Evolutionary conservation across 1,140 invertebrate species (phyloP), one percentile per base, ranked within the genome.

Genomic region (Aphaenogaster rudis): DNA sequence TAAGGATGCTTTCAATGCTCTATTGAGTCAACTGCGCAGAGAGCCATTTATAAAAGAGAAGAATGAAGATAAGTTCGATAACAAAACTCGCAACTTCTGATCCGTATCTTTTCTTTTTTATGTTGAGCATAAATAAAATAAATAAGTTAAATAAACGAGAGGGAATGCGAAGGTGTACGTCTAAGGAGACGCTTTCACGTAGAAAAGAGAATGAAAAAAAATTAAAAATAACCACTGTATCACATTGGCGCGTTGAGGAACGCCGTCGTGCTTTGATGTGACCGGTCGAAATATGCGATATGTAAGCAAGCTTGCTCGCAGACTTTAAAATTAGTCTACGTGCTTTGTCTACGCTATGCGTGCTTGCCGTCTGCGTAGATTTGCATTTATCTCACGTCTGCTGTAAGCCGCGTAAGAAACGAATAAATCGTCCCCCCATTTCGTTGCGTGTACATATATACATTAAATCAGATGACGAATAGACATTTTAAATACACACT

Each of bases 311-410:
- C 52, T 80, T 52, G 39, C 52, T 21, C 79, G 36, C 36, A 81
- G 67, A 82, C 67, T 72, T 59, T 57, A 82, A 82, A 82, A 82
- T 82, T 82, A 82, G 67, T 81, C 45, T 39, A 67, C 33, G n/a
- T 81, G 64, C 50, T 81, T 69, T 71, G 45, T 78, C 64, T 57
- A 42, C 48, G n/a, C n/a, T 48, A 80, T 69, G n/a, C 33, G n/a
- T 79, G 13, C n/a, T 28, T 36, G 17, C 17, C n/a, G 15, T 71
- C 36, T 57, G 33, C 3, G 33, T 74, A 59, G 3, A 7, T 63
- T 61, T 48, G 15, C 45, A 81, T 57, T 81, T 71, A 71, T 81
- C 78, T 71, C 64, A 71, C 63, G 78, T 81, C 28, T 54, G 50
- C 33, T 66, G n/a, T 39, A 54, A 69, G 39, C 76, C 13, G 33